Evolutionary conservation across 2,888 invertebrate species (phyloP).

Genomic region (Drosophila nr. fundita): DNA sequence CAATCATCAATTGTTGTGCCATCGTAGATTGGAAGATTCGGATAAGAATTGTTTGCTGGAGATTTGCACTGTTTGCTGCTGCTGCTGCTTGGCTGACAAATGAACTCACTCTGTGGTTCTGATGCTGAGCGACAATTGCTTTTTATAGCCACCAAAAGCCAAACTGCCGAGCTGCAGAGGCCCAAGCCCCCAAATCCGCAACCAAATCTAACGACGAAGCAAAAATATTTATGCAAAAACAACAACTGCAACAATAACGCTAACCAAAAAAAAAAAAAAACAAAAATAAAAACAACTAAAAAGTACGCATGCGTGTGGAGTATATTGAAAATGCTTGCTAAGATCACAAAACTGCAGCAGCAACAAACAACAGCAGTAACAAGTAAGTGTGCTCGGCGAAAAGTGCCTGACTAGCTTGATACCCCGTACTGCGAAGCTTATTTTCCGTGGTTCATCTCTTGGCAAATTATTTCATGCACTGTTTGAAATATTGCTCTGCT

Average conservation of each 20-base stretch:
- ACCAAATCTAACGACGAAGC: constrained; percentile 62
- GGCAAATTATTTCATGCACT: neutral
- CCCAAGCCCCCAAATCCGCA: constrained; percentile 60
- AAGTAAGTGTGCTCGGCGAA: neutral
- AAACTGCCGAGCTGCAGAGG: constrained; percentile 28
- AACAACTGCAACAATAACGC: constrained; percentile 47
- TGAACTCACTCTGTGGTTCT: constrained; percentile 83
- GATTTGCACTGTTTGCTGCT: constrained; percentile 20
- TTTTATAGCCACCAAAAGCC: constrained; percentile 71
- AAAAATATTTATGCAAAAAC: constrained; percentile 80
- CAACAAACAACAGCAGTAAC: constrained; percentile 31
- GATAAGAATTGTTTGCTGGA: constrained; percentile 1
- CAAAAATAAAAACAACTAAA: constrained; percentile 44
- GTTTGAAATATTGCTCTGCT: neutral
- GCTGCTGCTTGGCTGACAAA: constrained; percentile 82
- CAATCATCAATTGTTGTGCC: constrained; percentile 83
- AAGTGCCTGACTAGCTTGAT: constrained; percentile 2
- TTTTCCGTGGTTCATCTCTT: neutral
- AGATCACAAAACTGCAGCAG: constrained; percentile 48
- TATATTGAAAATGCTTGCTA: constrained; percentile 49
- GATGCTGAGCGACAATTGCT: constrained; percentile 76
- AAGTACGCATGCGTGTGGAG: constrained; percentile 65
- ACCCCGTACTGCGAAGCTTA: neutral
- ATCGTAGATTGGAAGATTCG: constrained; percentile 58
- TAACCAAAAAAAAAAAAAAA: constrained; percentile 31